phyloP scores from a whole-genome alignment of 2,888 invertebrate species.

The Ligdia adustata region DNA sequence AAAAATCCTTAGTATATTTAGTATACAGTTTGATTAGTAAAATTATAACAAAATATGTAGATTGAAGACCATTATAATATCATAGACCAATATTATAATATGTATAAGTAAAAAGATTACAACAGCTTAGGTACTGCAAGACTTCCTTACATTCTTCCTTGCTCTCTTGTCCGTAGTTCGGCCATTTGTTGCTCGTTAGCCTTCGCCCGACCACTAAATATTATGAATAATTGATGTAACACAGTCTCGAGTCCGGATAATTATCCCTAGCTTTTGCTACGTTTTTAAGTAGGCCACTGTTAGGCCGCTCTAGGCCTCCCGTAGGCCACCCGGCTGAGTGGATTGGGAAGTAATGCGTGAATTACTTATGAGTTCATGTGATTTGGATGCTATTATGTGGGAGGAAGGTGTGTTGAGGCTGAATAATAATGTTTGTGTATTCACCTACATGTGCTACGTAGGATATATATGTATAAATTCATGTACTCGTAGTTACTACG shows the following conservation, averaged over 20 bases:
- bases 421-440: neutral
- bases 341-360: conserved; percentile 11
- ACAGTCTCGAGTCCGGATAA: conserved; percentile 28
- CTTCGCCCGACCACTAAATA: conserved; percentile 54
- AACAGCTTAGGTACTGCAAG: conserved; percentile 9
- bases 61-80: too few relatives aligned
- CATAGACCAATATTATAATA: too few relatives aligned
- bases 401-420: neutral
- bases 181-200: conserved; percentile 61
- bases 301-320: conserved; percentile 2
- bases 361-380: conserved; percentile 11
- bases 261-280: conserved; percentile 28
- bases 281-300: conserved; percentile 29
- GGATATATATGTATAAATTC: too few relatives aligned
- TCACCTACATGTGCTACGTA: too few relatives aligned
- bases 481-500: too few relatives aligned
- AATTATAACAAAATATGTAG: too few relatives aligned
- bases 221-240: conserved; percentile 62
- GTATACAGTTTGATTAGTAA: too few relatives aligned
- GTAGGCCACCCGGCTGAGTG: conserved; percentile 3
- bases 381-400: conserved; percentile 12
- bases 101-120: too few relatives aligned
- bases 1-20: too few relatives aligned
- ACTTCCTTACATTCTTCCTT: neutral
- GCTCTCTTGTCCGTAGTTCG: conserved; percentile 20